Evolutionary conservation across 2,113 vertebrate genomes (phyloP), one percentile per base, ranked within the genome.

Genomic region (Lucifuga dentata): DNA sequence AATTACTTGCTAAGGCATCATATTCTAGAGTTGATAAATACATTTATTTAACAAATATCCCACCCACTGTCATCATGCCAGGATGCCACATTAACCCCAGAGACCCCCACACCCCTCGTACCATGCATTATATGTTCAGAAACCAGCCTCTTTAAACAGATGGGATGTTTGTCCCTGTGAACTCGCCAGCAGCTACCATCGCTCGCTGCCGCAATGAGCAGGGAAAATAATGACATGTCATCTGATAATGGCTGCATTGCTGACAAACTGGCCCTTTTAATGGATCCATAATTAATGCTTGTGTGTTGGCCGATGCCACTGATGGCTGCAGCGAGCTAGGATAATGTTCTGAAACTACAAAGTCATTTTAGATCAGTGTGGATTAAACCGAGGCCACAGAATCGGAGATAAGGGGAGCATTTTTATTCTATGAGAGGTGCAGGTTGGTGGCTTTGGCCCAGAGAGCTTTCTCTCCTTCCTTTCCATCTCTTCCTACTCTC

Each of bases 271-370:
- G 68, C 35, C 83, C 68, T 87, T 86, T 89, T 90, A 91, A 91
- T 90, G 83, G 78, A 80, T 83, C 80, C 78, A 76, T 92, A 94
- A 90, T 90, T 91, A 87, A 90, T 90, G 83, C 79, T 73, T 80
- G 75, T 68, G 69, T 83, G 53, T 71, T 80, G 69, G 81, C 77
- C 33, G 65, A 79, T 79, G 88, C 60, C 41, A 73, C 19, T 62
- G 77, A 68, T 70, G 84, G 90, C 61, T 72, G 86, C 74, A 46
- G 16, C 71, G 62, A 57, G 65, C 83, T 75, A 61, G 53, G 78
- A 81, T 76, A 86, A 79, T 83, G 50, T 80, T 91, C 80, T 76
- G 64, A 64, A 90, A 90, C 75, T 68, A 85, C 66, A 52, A 73
- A 88, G 72, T 56, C 76, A 43, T 89, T 89, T 90, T 73, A 90